Evolutionary conservation across 2,797 vertebrate genomes (phyloP).

Genomic region (Pseudotriccus pelzelni): DNA sequence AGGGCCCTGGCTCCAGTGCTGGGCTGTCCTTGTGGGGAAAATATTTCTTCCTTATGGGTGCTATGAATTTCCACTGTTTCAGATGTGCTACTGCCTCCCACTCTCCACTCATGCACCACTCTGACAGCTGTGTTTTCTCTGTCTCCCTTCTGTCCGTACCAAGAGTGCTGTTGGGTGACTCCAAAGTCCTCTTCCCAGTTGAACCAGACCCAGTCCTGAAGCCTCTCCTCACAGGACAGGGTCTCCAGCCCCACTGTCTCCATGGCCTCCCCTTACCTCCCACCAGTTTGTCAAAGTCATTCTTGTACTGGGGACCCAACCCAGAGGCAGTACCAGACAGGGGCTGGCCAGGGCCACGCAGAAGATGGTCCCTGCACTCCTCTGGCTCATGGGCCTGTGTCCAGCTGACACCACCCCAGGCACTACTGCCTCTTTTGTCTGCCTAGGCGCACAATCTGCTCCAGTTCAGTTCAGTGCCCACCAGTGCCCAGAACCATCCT

Average conservation of each 20-base stretch:
- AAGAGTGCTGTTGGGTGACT: background rate
- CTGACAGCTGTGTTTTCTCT: background rate
- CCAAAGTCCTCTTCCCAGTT: background rate
- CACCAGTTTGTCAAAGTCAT: background rate
- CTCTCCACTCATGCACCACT: background rate
- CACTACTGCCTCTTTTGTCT: accelerated
- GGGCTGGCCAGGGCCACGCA: background rate
- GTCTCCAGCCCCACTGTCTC: background rate
- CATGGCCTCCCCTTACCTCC: accelerated
- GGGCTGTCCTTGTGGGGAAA: background rate
- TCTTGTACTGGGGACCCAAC: background rate
- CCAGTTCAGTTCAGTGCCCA: background rate
- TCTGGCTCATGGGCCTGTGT: background rate
- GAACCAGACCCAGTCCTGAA: background rate
- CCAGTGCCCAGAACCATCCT: accelerated
- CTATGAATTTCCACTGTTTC: background rate
- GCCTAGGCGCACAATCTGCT: accelerated
- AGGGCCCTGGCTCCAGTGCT: background rate
- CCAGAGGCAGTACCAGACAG: background rate
- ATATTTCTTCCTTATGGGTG: background rate
- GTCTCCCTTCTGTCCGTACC: background rate
- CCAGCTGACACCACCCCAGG: background rate
- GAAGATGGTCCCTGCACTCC: background rate
- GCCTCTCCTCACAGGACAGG: background rate
- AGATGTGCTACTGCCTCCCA: background rate